These are phyloP conservation scores for Zele albiditarsus DNA, from an alignment of 2,888 invertebrate genomes.

Conservation along the genomic window DNA sequence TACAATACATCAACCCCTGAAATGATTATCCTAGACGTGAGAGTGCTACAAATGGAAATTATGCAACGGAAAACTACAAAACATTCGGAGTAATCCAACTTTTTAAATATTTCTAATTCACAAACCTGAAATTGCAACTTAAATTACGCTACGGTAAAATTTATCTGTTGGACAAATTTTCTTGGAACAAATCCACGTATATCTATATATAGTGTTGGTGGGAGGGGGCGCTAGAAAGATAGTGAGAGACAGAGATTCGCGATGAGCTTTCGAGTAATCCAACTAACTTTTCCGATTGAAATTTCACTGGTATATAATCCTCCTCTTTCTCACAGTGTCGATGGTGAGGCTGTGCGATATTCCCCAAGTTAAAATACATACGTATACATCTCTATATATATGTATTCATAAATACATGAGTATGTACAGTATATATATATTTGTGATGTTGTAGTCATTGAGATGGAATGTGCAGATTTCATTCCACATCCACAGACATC, in stretches of 20 bases:
- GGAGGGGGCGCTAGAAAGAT: neutral
- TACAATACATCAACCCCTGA: no score
- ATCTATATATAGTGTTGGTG: neutral
- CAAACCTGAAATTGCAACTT: neutral
- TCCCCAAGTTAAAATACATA: constrained; percentile 38
- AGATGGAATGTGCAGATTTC: neutral
- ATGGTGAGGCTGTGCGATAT: constrained; percentile 3
- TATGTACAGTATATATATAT: constrained; percentile 12
- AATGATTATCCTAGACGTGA: no score
- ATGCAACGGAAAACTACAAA: neutral
- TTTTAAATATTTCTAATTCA: neutral
- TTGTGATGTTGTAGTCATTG: constrained; percentile 2
- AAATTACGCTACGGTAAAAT: neutral
- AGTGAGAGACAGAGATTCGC: constrained; percentile 20
- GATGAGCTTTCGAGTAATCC: constrained; percentile 49
- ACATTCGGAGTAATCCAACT: neutral
- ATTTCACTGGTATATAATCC: constrained; percentile 46
- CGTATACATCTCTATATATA: constrained; percentile 29
- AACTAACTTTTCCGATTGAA: constrained; percentile 52
- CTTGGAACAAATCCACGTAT: neutral
- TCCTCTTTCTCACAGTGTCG: neutral
- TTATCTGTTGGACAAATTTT: neutral
- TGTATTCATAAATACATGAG: neutral
- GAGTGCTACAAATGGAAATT: no score
- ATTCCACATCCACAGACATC: constrained; percentile 26